These are phyloP conservation scores for Prolemur simus DNA, from an alignment of 2,113 vertebrate genomes.

Conservation along the genomic window DNA sequence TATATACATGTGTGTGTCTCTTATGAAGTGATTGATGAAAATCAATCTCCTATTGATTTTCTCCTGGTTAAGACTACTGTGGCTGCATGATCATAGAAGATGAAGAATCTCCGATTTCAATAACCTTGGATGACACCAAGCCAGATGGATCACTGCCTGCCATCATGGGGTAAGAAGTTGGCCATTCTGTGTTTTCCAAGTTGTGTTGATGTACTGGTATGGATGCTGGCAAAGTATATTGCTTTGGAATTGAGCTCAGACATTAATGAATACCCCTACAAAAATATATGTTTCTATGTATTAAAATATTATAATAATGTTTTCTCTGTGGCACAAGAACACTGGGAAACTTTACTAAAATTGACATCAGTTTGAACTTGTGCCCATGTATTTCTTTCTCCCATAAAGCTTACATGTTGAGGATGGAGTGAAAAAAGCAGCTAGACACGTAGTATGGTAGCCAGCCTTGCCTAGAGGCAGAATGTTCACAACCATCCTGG, in stretches of 20 bases:
- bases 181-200: background rate
- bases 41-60: background rate
- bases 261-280: background rate
- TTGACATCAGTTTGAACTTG: slow-evolving; percentile 4
- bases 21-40: background rate
- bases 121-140: slow-evolving; percentile 97
- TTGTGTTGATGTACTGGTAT: background rate
- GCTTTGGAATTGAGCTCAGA: slow-evolving; percentile 15
- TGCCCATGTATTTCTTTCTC: background rate
- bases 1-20: background rate
- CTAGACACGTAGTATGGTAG: background rate
- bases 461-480: background rate
- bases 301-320: background rate
- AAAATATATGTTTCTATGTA: slow-evolving; percentile 21
- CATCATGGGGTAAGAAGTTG: slow-evolving; percentile 93
- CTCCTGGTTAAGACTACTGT: slow-evolving; percentile 88
- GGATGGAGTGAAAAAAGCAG: background rate
- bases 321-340: background rate
- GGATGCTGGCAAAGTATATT: slow-evolving; percentile 5
- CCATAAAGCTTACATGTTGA: background rate
- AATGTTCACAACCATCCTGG: background rate
- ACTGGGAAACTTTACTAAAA: background rate
- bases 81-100: slow-evolving; percentile 94
- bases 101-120: slow-evolving; percentile 91
- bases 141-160: slow-evolving; percentile 92